phyloP scores from a whole-genome alignment of 1,140 invertebrate genomes.

The Eupristina koningsbergeri region DNA sequence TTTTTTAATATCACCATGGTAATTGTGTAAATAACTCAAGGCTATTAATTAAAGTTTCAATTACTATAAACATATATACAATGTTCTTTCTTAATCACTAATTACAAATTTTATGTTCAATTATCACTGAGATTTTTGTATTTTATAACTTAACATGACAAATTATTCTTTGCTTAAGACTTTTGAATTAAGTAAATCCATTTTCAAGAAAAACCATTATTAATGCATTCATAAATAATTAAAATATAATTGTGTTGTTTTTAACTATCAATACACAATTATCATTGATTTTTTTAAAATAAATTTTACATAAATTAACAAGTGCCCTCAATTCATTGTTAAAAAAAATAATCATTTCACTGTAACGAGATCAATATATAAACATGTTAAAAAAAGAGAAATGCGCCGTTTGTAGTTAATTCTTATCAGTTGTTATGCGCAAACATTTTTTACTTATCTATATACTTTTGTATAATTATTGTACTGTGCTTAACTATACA shows the following conservation, averaged over 20 bases:
- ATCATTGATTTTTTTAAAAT: constrained; percentile 25
- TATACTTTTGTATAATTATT: constrained; percentile 57
- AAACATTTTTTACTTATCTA: constrained; percentile 53
- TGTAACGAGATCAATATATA: constrained; percentile 45
- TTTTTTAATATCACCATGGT: constrained; percentile 61
- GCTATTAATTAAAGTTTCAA: constrained; percentile 55
- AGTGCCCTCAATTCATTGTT: neutral
- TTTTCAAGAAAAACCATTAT: neutral
- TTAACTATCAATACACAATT: constrained; percentile 24
- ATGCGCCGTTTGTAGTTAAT: constrained; percentile 36
- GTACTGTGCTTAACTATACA: constrained; percentile 58
- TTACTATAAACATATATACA: constrained; percentile 55
- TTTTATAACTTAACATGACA: constrained; percentile 20
- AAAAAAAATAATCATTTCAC: constrained; percentile 34
- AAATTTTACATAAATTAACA: constrained; percentile 9
- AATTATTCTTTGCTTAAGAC: constrained; percentile 19
- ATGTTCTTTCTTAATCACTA: constrained; percentile 21
- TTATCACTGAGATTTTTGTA: constrained; percentile 27
- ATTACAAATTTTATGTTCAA: constrained; percentile 40
- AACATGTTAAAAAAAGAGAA: constrained; percentile 25
- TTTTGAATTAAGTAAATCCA: constrained; percentile 26
- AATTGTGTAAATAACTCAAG: constrained; percentile 56
- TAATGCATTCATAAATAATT: neutral
- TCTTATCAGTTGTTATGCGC: constrained; percentile 52
- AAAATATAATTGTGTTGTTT: neutral